Percentiles rank a stretch among this genome's conserved stretches.
Conservation (phyloP, 1,140 invertebrate genomes). For the Globodera rostochiensis region DNA sequence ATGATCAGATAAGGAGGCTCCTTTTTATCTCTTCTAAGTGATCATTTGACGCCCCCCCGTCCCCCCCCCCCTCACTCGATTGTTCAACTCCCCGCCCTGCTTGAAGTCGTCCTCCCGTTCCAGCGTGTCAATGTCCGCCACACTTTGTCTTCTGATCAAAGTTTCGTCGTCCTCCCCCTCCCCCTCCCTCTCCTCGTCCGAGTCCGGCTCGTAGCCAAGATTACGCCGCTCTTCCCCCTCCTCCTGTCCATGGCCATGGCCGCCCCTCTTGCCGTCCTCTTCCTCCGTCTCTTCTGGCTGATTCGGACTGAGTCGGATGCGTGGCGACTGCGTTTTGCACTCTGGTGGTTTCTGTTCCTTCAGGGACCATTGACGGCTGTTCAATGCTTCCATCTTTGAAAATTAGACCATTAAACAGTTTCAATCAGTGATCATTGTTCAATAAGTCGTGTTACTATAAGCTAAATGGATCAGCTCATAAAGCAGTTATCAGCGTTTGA, state of each 20-base stretch:
- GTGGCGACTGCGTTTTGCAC: conserved; percentile 13
- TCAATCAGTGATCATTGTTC: no score
- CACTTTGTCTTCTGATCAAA: background rate
- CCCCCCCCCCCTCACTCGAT: no score
- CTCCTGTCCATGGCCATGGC: conserved; percentile 2
- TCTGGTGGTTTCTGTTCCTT: background rate
- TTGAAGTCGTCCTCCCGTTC: background rate
- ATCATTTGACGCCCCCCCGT: no score
- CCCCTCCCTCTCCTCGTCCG: conserved; percentile 17
- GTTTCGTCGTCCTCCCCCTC: background rate
- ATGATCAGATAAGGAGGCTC: no score
- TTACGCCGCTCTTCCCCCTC: conserved; percentile 21
- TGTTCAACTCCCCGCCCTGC: background rate
- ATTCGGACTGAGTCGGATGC: conserved; percentile 28
- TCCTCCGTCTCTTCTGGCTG: conserved; percentile 23
- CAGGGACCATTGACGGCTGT: background rate
- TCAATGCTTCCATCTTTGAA: background rate
- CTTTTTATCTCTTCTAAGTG: background rate
- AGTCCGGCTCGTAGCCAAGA: conserved; percentile 24
- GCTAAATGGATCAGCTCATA: no score
- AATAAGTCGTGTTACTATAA: no score
- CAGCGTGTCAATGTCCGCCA: background rate
- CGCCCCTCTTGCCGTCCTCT: conserved; percentile 7
- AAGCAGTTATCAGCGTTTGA: no score
- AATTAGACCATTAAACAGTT: no score